Evolutionary conservation across 2,888 invertebrate species (phyloP).

Genomic region (Tetragonisca angustula): DNA sequence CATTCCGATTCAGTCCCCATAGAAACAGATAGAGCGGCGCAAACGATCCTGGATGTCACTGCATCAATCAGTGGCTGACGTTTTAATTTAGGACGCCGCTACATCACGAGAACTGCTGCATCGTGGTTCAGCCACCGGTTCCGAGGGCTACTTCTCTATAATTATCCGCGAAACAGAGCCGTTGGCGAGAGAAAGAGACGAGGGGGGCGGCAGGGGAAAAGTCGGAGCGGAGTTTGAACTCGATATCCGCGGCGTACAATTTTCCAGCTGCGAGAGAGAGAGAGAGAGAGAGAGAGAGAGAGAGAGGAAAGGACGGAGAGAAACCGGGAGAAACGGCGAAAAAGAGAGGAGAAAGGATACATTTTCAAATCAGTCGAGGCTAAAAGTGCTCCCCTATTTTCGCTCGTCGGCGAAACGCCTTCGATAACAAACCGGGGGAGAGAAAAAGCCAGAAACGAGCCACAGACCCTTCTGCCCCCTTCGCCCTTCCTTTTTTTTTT

Average conservation of each 20-base stretch:
- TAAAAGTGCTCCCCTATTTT: slow-evolving; percentile 39
- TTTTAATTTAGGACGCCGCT: not conserved
- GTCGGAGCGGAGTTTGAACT: not conserved
- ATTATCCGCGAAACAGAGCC: slow-evolving; percentile 1
- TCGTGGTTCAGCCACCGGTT: too few species aligned
- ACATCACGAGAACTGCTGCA: not conserved
- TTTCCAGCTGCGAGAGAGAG: not conserved
- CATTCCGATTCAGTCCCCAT: not conserved
- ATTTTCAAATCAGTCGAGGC: slow-evolving; percentile 31
- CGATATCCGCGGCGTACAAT: not conserved
- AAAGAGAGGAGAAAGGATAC: slow-evolving; percentile 1
- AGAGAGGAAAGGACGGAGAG: too few species aligned
- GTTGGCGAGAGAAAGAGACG: not conserved
- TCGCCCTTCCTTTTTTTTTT: not conserved
- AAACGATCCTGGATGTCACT: not conserved
- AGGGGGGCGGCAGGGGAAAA: not conserved
- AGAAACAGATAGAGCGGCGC: not conserved
- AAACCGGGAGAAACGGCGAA: not conserved
- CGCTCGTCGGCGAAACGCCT: slow-evolving; percentile 41
- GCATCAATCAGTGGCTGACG: not conserved
- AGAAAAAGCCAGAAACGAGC: slow-evolving; percentile 21
- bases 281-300: not conserved
- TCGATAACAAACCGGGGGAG: slow-evolving; percentile 40
- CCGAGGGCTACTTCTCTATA: not conserved
- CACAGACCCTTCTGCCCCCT: not conserved